phyloP scores from a whole-genome alignment of 2,797 vertebrate genomes.

The Leptoclinus maculatus region DNA sequence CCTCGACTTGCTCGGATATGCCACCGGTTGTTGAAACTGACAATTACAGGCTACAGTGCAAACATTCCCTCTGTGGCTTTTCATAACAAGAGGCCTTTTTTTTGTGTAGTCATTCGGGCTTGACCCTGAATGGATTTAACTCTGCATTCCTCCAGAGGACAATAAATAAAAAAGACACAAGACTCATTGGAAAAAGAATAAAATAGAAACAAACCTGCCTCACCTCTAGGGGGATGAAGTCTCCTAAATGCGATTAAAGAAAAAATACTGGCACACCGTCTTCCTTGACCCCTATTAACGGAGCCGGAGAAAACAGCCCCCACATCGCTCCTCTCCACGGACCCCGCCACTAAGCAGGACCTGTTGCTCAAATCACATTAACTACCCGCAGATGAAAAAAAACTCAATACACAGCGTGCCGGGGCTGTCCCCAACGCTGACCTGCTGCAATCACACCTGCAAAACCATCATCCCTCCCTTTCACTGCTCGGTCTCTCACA shows the following conservation, averaged over 20 bases:
- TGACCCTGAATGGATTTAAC: constrained; percentile 51
- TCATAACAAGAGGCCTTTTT: constrained; percentile 55
- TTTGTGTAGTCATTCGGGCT: constrained; percentile 36
- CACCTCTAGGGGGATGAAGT: constrained; percentile 39
- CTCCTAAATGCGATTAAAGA: constrained; percentile 57
- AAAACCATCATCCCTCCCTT: constrained; percentile 40
- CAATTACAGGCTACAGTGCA: constrained; percentile 70
- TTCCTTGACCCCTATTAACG: constrained; percentile 56
- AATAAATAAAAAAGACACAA: constrained; percentile 37
- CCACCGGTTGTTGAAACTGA: constrained; percentile 67
- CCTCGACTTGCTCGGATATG: constrained; percentile 40
- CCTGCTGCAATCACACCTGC: constrained; percentile 58
- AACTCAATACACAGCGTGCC: constrained; percentile 34
- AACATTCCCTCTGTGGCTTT: constrained; percentile 63
- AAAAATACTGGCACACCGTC: constrained; percentile 34
- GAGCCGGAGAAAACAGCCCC: constrained; percentile 39
- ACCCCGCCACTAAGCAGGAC: constrained; percentile 47
- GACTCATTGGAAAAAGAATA: background rate
- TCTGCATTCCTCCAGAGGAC: constrained; percentile 53
- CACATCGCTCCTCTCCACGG: constrained; percentile 18
- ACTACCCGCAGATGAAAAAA: constrained; percentile 41
- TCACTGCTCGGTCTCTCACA: constrained; percentile 10
- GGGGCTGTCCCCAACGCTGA: constrained; percentile 26
- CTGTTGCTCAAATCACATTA: constrained; percentile 70
- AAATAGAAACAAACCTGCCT: constrained; percentile 5